Evolutionary conservation across 2,797 vertebrate species (phyloP), one percentile per base, ranked within the genome.

Genomic region (Ctenopoma multispine): DNA sequence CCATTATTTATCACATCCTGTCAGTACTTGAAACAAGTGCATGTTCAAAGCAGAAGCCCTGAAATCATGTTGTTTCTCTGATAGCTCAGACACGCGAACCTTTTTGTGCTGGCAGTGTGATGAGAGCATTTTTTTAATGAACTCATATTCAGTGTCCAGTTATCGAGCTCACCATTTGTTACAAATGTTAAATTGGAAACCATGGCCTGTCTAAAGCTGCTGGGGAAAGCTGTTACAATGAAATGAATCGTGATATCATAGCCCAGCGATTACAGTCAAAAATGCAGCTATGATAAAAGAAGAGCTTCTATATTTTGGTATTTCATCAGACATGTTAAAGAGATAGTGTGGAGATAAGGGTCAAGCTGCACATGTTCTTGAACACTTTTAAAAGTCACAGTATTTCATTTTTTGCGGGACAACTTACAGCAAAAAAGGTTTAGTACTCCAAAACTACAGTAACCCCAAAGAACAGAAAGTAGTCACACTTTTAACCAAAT

Each of bases 1-100:
- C 61, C 41, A 64, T 80, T 79, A 81, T 82, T 80, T 76, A 82
- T 58, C 31, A 69, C 59, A 63, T 75, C 69, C 73, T 75, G 69
- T 68, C 60, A 58, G 59, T 10, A 21, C 79, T 75, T 62, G 72
- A 69, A 72, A 69, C 44, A 69, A 80, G 79, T 60, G 71, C 41
- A 27, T 34, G 34, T 61, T 80, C 40, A 81, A 56, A 65, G 53
- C 54, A 5, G 63, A 55, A 4, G 20, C 68, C 12, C 1, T 29
- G 54, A 71, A 67, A 66, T 74, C 69, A 23, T 57, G 63, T 67
- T 63, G 71, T 36, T 70, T 51, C 58, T 75, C 61, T 71, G 79
- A 62, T 8, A 17, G 46, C 43, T 15, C 2, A 8, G 58, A 73
- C 48, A 61, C 15, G 41, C 36, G 29, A 51, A 62, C 13, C 18